phyloP scores from a whole-genome alignment of 2,888 invertebrate genomes.

The Tineola bisselliella region DNA sequence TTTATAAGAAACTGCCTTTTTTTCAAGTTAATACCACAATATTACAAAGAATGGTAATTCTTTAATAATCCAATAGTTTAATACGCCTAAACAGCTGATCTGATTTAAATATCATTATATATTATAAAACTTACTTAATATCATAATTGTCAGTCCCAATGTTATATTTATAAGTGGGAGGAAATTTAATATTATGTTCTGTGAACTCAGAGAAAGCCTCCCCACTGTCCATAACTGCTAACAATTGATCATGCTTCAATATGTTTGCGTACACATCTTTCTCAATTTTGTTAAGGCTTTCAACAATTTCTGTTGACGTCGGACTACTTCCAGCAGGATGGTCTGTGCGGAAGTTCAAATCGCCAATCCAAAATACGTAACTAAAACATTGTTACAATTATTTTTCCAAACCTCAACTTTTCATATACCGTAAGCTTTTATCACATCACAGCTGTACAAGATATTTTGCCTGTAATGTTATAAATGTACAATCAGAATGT shows the following conservation, averaged over 20 bases:
- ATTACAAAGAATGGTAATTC: no score
- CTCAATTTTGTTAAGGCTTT: conserved; percentile 69
- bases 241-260: conserved; percentile 80
- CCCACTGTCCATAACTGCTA: conserved; percentile 73
- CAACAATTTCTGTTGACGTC: conserved; percentile 74
- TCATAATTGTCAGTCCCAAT: conserved; percentile 81
- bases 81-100: no score
- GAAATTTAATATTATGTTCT: conserved; percentile 79
- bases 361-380: conserved; percentile 92
- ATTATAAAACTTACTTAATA: conserved; percentile 70
- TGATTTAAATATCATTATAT: not conserved
- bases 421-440: no score
- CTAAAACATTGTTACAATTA: conserved; percentile 48
- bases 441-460: no score
- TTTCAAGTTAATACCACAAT: no score
- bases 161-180: conserved; percentile 88
- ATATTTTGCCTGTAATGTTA: no score
- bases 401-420: no score
- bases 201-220: conserved; percentile 85
- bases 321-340: conserved; percentile 71
- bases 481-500: no score
- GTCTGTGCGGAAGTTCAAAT: conserved; percentile 85
- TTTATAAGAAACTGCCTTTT: no score
- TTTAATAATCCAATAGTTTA: no score
- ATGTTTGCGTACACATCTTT: conserved; percentile 73